Base-by-base conservation (phyloP, 2,888 invertebrate species). In the Psylliodes chrysocephalus region DNA sequence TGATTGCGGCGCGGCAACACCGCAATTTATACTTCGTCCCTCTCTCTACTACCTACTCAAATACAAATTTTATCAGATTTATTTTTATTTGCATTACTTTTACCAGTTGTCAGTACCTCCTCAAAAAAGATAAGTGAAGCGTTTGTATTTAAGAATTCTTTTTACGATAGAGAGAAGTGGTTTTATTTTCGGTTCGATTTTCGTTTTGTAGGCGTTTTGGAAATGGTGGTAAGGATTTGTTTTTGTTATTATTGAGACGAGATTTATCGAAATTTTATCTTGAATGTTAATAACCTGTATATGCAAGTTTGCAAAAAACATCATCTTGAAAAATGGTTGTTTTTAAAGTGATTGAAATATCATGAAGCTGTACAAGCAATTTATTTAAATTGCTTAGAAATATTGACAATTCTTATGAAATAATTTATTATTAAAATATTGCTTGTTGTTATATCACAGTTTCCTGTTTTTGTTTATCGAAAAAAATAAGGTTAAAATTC, bases 11-110 rank as follows among this genome's bases (percentile, higher is more conserved):
- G 25, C 38, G 60, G 35, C 64, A 64, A 64, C 64, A 40, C 38
- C 44, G 38, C 61, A 47, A 18, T 55, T 25, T 44, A 51, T 28
- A 55, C 22, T 35, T 49, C 38, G 53, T 61, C 57, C 63, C 64
- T 66, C 47, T 66, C 47, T 28, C 53, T 15, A 47, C 53, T 63
- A 64, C 62, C 62, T 63, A 52, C 53, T 67, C 68, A 71, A 71
- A 70, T 66, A 72, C 66, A 69, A 70, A 66, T 68, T 66, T 72
- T 73, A 74, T 74, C 73, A 70, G 72, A 70, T 72, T 69, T 63
- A 63, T 60, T 60, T 65, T 64, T 67, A 69, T 71, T 69, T 69
- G 55, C 60, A 56, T 49, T 54, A 60, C 55, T 49, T 46, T 33
- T 47, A 68, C 60, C 68, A 65, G 67, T 70, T 70, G 70, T 67